A percentile compares a stretch with the other conserved stretches of the same genome.
phyloP scores from a whole-genome alignment of 2,797 vertebrate genomes.

The Phalanger gymnotis region DNA sequence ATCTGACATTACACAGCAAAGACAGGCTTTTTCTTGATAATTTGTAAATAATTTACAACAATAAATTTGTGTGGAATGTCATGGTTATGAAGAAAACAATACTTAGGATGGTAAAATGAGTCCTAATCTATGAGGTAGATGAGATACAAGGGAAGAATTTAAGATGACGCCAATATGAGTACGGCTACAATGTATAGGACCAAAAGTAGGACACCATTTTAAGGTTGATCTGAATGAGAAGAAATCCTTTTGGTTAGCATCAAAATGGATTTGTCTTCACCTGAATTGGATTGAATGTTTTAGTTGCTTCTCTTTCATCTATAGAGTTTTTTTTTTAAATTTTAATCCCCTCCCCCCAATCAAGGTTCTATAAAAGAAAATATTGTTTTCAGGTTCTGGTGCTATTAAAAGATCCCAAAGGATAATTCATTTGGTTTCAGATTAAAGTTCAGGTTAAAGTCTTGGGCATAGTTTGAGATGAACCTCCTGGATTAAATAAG shows the following conservation, averaged over 20 bases:
- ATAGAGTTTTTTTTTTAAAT: background rate
- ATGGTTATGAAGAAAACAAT: background rate
- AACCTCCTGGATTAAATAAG: background rate
- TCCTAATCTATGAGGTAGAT: background rate
- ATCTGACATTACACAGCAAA: background rate
- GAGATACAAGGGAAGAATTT: background rate
- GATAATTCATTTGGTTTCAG: background rate
- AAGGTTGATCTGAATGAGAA: background rate
- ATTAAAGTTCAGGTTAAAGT: background rate
- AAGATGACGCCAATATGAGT: background rate
- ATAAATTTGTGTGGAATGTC: slow-evolving; percentile 16
- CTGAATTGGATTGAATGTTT: background rate
- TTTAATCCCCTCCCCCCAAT: too few species aligned
- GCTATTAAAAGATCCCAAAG: background rate
- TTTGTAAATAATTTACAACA: slow-evolving; percentile 35
- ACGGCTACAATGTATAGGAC: background rate
- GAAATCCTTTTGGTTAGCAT: background rate
- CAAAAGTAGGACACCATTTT: background rate
- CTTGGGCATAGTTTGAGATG: background rate
- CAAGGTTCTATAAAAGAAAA: background rate
- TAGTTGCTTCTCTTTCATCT: background rate
- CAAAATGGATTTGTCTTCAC: background rate
- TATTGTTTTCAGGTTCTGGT: background rate
- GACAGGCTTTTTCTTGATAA: slow-evolving; percentile 25
- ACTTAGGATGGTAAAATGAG: slow-evolving; percentile 9